phyloP scores from a whole-genome alignment of 2,113 vertebrate species.

The Gadus macrocephalus region DNA sequence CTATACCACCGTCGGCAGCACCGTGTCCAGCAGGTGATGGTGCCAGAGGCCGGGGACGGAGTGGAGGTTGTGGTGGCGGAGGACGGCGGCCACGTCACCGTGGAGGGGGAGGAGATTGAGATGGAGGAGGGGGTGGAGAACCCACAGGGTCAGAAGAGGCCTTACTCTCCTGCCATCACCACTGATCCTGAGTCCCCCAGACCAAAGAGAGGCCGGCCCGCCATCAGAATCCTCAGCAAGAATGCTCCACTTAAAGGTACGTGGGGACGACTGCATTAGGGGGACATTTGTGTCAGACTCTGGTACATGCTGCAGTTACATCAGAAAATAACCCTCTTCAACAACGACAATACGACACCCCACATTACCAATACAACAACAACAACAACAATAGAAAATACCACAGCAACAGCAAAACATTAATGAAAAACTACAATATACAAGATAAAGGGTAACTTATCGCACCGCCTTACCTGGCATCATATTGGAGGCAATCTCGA shows the following conservation, averaged over 20 bases:
- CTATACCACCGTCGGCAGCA: slow-evolving; percentile 83
- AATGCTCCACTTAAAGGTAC: slow-evolving; percentile 41
- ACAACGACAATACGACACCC: too few species aligned
- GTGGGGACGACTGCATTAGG: not conserved
- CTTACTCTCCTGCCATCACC: slow-evolving; percentile 25
- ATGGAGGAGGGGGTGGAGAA: slow-evolving; percentile 17
- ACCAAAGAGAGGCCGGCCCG: slow-evolving; percentile 47
- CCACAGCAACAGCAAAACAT: too few species aligned
- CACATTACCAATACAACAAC: too few species aligned
- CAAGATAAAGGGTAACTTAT: too few species aligned
- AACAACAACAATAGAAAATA: too few species aligned
- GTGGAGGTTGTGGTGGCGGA: slow-evolving; percentile 28
- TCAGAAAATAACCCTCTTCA: too few species aligned
- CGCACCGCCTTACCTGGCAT: too few species aligned
- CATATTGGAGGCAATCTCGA: too few species aligned
- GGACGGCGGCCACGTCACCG: not conserved
- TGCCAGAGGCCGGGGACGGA: slow-evolving; percentile 9
- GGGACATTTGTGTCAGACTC: too few species aligned
- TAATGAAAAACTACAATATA: too few species aligned
- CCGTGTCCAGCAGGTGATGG: slow-evolving; percentile 1
- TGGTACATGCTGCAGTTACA: too few species aligned
- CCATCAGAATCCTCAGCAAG: slow-evolving; percentile 43
- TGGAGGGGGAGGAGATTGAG: too few species aligned
- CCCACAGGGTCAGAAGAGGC: slow-evolving; percentile 39
- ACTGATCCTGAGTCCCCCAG: slow-evolving; percentile 35